Percentiles rank a stretch among this genome's conserved stretches.
Evolutionary conservation across 2,113 vertebrate genomes (phyloP).

Genomic region (Melozone crissalis): DNA sequence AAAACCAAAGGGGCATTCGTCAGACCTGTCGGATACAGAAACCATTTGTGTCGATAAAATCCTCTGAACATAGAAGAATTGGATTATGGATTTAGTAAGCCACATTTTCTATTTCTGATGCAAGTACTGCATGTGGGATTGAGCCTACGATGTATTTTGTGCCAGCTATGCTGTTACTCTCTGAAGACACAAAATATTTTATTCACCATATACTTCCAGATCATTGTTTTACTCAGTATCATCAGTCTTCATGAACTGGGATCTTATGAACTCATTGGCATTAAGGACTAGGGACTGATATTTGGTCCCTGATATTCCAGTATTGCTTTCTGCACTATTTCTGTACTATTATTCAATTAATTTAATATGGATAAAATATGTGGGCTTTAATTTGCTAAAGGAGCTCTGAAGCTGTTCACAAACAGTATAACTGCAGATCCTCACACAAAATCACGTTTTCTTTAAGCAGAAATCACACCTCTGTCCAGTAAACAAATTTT

Average conservation of each 20-base stretch:
- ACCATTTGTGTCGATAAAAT: not conserved
- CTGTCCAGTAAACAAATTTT: not conserved
- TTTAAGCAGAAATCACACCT: not conserved
- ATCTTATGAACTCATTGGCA: not conserved
- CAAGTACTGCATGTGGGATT: not conserved
- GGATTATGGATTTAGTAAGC: not conserved
- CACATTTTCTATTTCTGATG: not conserved
- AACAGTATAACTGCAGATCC: not conserved
- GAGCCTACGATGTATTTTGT: not conserved
- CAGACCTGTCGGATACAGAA: not conserved
- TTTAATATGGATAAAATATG: not conserved
- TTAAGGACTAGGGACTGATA: not conserved
- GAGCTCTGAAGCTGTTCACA: not conserved
- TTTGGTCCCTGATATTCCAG: not conserved
- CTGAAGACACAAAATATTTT: not conserved
- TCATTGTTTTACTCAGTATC: not conserved
- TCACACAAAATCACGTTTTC: not conserved
- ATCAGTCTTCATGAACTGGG: not conserved
- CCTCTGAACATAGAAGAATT: not conserved
- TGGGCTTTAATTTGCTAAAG: not conserved
- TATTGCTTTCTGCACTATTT: not conserved
- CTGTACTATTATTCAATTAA: not conserved
- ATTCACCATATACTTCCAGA: not conserved
- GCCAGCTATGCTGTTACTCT: not conserved
- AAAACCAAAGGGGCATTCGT: not conserved